These are phyloP conservation scores for Theocolax elegans DNA, from an alignment of 1,140 invertebrate species.

Conservation along the genomic window DNA sequence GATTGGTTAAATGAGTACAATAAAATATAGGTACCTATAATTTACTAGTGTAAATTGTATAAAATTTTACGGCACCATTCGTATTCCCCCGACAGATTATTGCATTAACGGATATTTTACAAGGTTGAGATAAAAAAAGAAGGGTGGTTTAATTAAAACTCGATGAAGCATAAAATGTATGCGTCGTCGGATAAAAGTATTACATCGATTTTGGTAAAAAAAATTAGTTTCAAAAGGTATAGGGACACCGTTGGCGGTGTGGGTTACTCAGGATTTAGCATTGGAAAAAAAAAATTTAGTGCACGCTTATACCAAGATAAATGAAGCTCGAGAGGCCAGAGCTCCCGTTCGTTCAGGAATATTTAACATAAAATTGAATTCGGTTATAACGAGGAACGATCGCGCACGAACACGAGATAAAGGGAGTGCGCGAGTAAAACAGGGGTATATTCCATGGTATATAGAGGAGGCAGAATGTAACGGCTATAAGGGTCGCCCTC, in stretches of 20 bases:
- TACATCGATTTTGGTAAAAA: background rate
- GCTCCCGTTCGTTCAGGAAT: conserved; percentile 53
- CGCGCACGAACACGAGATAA: conserved; percentile 49
- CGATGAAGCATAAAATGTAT: background rate
- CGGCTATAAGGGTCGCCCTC: conserved; percentile 41
- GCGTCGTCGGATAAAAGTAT: background rate
- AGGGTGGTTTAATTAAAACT: background rate
- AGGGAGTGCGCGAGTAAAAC: conserved; percentile 34
- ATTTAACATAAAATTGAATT: conserved; percentile 66
- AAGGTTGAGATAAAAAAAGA: background rate
- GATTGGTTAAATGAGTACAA: no score
- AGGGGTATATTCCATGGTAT: conserved; percentile 34
- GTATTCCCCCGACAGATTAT: no score
- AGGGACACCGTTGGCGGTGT: no score
- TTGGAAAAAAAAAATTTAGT: background rate
- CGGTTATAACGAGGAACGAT: conserved; percentile 61
- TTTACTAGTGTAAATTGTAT: no score
- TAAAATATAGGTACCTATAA: no score
- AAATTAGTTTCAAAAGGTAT: conserved; percentile 16
- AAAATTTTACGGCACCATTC: no score
- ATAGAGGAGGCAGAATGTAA: conserved; percentile 39
- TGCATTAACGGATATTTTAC: conserved; percentile 13
- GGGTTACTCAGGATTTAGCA: no score
- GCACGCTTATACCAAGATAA: conserved; percentile 42
- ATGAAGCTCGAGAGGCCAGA: conserved; percentile 52